Evolutionary conservation across 2,888 invertebrate genomes (phyloP).

Genomic region (Spicauda simplicius): DNA sequence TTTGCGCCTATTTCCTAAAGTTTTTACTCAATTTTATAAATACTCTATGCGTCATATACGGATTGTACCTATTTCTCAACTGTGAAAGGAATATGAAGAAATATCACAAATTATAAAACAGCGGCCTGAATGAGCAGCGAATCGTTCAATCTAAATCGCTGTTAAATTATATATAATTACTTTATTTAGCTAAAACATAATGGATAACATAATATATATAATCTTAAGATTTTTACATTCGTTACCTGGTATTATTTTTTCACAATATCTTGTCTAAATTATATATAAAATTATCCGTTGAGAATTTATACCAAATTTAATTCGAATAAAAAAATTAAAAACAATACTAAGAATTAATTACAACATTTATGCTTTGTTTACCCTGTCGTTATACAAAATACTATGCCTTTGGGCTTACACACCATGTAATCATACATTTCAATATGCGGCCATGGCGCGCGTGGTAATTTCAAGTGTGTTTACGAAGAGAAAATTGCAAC

Average conservation of each 20-base stretch:
- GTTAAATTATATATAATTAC: slow-evolving; percentile 11
- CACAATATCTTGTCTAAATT: background rate
- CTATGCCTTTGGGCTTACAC: slow-evolving; percentile 7
- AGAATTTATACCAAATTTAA: background rate
- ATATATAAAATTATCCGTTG: too few relatives aligned
- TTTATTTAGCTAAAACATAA: slow-evolving; percentile 7
- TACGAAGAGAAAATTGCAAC: slow-evolving; percentile 36
- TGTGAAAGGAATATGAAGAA: slow-evolving; percentile 19
- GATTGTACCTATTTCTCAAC: slow-evolving; percentile 2
- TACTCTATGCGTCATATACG: background rate
- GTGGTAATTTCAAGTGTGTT: slow-evolving; percentile 32
- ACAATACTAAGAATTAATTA: background rate
- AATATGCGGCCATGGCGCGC: slow-evolving; percentile 20
- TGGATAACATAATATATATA: background rate
- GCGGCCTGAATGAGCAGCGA: slow-evolving; percentile 23
- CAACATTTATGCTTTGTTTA: background rate
- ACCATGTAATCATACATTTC: slow-evolving; percentile 34
- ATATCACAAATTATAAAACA: slow-evolving; percentile 10
- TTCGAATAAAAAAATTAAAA: background rate
- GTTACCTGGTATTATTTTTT: background rate
- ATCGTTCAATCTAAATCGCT: slow-evolving; percentile 24
- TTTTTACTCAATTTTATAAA: background rate
- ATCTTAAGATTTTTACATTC: too few relatives aligned
- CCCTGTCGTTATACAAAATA: background rate
- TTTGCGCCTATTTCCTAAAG: background rate